Evolutionary conservation across 2,888 invertebrate species (phyloP).

Genomic region (Camponotus fellah): DNA sequence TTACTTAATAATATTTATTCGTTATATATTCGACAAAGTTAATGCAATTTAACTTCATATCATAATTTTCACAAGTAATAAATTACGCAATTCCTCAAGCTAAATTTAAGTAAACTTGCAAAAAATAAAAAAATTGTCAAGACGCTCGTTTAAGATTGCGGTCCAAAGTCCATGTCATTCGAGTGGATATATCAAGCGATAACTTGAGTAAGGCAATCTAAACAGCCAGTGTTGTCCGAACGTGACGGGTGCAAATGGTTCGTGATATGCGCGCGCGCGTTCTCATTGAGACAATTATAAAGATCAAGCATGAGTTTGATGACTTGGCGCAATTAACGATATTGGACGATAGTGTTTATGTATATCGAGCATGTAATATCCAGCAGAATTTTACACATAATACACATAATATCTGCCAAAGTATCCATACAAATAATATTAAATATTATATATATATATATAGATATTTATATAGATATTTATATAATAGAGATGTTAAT

Average conservation of each 20-base stretch:
- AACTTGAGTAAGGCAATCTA: constrained; percentile 52
- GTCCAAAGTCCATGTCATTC: constrained; percentile 16
- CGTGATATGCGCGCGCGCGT: constrained; percentile 48
- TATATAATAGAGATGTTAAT: not conserved
- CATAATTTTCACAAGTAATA: not conserved
- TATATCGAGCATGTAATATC: not conserved
- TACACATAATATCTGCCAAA: not conserved
- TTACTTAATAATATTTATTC: not conserved
- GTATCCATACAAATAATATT: not conserved
- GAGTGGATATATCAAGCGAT: constrained; percentile 48
- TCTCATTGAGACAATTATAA: constrained; percentile 34
- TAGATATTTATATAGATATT: not conserved
- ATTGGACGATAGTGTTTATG: constrained; percentile 8
- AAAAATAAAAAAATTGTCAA: not conserved
- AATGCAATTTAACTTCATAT: not conserved
- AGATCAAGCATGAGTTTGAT: constrained; percentile 29
- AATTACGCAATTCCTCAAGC: not conserved
- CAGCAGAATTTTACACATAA: not conserved
- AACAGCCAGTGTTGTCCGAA: constrained; percentile 40
- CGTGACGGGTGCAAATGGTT: constrained; percentile 58
- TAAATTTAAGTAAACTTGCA: not conserved
- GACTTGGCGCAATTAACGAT: not conserved
- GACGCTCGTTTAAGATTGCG: not conserved
- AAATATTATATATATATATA: not conserved
- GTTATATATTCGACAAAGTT: not conserved